These are phyloP conservation scores for Siniperca obscura DNA, from an alignment of 2,797 vertebrate genomes.

Conservation along the genomic window DNA sequence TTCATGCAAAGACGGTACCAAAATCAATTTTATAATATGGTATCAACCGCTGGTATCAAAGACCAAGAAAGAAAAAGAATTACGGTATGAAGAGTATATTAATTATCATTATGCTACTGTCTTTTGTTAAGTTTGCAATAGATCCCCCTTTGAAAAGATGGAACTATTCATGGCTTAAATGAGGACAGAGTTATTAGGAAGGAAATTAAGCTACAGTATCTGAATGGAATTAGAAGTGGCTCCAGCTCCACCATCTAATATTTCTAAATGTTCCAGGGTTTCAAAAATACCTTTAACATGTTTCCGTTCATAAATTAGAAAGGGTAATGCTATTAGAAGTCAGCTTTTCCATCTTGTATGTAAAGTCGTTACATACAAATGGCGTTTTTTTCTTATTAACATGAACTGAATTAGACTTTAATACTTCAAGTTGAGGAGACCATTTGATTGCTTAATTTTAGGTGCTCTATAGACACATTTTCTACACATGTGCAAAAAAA, in stretches of 20 bases:
- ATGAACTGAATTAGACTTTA: neutral
- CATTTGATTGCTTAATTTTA: neutral
- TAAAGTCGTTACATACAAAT: no score
- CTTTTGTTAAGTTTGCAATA: slow-evolving; percentile 18
- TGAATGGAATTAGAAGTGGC: slow-evolving; percentile 39
- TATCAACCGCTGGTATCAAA: neutral
- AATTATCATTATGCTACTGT: slow-evolving; percentile 26
- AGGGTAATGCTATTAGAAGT: neutral
- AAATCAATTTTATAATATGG: neutral
- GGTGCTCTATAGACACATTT: neutral
- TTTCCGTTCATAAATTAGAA: neutral
- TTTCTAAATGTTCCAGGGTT: slow-evolving; percentile 15
- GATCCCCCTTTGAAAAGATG: slow-evolving; percentile 32
- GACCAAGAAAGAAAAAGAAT: slow-evolving; percentile 9
- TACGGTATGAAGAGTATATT: slow-evolving; percentile 11
- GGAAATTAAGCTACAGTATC: slow-evolving; percentile 32
- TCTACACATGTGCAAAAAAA: neutral
- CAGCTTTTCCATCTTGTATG: neutral
- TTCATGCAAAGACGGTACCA: neutral
- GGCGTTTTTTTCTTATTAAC: neutral
- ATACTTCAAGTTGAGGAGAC: neutral
- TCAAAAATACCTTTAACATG: slow-evolving; percentile 5
- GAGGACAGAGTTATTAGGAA: slow-evolving; percentile 33
- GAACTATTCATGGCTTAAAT: slow-evolving; percentile 38
- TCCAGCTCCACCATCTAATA: neutral